These are phyloP conservation scores for Sarcoramphus papa DNA, from an alignment of 2,797 vertebrate genomes.

Conservation along the genomic window DNA sequence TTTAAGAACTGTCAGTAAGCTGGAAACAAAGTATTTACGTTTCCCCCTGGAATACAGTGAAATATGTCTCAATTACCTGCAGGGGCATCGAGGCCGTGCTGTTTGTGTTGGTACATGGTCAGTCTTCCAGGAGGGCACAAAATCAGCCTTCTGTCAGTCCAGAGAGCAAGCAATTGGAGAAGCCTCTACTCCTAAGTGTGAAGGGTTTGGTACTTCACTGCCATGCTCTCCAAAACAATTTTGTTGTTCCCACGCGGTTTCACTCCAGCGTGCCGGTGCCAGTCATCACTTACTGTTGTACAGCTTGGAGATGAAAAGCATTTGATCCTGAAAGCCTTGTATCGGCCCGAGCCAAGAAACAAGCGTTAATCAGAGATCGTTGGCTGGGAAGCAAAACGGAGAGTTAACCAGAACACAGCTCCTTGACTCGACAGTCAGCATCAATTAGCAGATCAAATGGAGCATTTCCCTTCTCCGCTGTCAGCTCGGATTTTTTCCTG, in stretches of 20 bases:
- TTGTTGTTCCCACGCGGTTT: background rate
- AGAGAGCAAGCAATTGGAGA: background rate
- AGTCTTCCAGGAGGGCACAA: background rate
- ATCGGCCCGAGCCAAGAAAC: background rate
- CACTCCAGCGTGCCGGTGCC: accelerated
- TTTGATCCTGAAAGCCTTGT: background rate
- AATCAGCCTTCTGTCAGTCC: background rate
- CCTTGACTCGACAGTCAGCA: background rate
- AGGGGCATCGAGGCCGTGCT: accelerated
- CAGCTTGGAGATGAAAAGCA: background rate
- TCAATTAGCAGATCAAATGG: background rate
- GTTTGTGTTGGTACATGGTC: background rate
- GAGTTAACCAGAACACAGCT: background rate
- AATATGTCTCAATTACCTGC: accelerated
- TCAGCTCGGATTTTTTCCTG: background rate
- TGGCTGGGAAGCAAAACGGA: background rate
- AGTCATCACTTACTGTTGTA: background rate
- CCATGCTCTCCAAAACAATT: background rate
- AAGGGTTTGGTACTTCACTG: background rate
- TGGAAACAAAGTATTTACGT: accelerated
- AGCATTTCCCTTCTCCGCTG: background rate
- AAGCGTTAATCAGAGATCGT: background rate
- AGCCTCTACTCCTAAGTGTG: background rate
- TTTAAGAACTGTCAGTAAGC: background rate
- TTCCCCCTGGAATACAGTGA: background rate